Conservation (phyloP, 2,888 invertebrate species). For the Chymomyza amoena region DNA sequence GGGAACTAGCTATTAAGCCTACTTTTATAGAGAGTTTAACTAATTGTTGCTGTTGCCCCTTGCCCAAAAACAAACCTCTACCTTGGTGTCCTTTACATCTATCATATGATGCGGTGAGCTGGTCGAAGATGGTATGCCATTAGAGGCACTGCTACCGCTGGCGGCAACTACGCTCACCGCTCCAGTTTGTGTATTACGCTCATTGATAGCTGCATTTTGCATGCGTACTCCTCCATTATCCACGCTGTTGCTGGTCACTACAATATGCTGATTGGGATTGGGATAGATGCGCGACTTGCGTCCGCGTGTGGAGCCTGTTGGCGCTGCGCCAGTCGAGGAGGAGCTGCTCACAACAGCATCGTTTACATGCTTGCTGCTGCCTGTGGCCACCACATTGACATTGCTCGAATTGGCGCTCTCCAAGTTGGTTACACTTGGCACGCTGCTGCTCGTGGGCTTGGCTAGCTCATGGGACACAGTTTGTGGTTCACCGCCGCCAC, state of each 20-base stretch:
- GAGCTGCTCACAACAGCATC: slow-evolving; percentile 63
- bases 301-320: slow-evolving; percentile 66
- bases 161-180: slow-evolving; percentile 21
- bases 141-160: slow-evolving; percentile 37
- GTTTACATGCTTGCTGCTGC: slow-evolving; percentile 39
- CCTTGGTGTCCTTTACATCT: slow-evolving; percentile 76
- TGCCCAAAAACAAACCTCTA: slow-evolving; percentile 27
- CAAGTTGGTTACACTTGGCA: slow-evolving; percentile 39
- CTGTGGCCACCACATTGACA: slow-evolving; percentile 30
- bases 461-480: slow-evolving; percentile 78
- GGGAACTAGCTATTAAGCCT: neutral
- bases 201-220: slow-evolving; percentile 63
- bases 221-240: slow-evolving; percentile 73
- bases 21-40: neutral
- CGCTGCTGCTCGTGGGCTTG: slow-evolving; percentile 38
- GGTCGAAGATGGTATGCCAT: slow-evolving; percentile 73
- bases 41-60: slow-evolving; percentile 10
- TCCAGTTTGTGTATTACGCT: slow-evolving; percentile 47
- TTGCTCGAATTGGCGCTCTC: slow-evolving; percentile 35
- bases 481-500: slow-evolving; percentile 38
- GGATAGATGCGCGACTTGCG: slow-evolving; percentile 75
- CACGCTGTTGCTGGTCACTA: slow-evolving; percentile 75
- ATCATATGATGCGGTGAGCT: slow-evolving; percentile 75
- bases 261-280: slow-evolving; percentile 75
- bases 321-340: slow-evolving; percentile 40